Evolutionary conservation across 2,888 invertebrate genomes (phyloP).

Genomic region (Eudemis profundana): DNA sequence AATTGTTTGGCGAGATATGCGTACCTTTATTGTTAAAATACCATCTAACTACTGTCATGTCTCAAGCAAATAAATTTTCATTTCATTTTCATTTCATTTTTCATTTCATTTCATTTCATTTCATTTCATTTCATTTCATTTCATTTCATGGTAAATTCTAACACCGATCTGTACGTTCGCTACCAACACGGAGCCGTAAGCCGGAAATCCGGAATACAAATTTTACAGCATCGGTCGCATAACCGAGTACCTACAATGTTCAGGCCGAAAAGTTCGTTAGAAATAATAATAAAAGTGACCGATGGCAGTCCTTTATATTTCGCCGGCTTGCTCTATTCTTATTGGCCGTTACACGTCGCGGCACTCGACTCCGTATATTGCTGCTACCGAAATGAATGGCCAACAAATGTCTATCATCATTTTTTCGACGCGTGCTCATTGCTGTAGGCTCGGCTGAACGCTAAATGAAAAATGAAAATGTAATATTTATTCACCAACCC

Average conservation of each 20-base stretch:
- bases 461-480: constrained; percentile 42
- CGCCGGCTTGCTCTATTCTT: constrained; percentile 41
- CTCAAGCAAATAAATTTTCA: too few species aligned
- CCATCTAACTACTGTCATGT: too few species aligned
- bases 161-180: constrained; percentile 2
- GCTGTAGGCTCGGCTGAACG: constrained; percentile 35
- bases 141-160: not conserved
- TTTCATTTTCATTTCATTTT: too few species aligned
- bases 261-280: constrained; percentile 35
- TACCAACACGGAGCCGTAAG: not conserved
- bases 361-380: constrained; percentile 41
- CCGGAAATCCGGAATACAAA: constrained; percentile 36
- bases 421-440: constrained; percentile 39
- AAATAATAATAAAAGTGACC: constrained; percentile 45
- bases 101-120: too few species aligned
- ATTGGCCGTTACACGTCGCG: constrained; percentile 43
- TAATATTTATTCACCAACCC: constrained; percentile 43
- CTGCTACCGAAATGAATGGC: constrained; percentile 38
- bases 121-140: too few species aligned
- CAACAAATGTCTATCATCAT: constrained; percentile 44
- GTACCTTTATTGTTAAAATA: too few species aligned
- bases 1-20: too few species aligned
- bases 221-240: constrained; percentile 36
- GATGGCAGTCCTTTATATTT: constrained; percentile 43
- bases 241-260: constrained; percentile 30